Conservation (phyloP, 2,797 vertebrate species). For the Muscicapa comitata region DNA sequence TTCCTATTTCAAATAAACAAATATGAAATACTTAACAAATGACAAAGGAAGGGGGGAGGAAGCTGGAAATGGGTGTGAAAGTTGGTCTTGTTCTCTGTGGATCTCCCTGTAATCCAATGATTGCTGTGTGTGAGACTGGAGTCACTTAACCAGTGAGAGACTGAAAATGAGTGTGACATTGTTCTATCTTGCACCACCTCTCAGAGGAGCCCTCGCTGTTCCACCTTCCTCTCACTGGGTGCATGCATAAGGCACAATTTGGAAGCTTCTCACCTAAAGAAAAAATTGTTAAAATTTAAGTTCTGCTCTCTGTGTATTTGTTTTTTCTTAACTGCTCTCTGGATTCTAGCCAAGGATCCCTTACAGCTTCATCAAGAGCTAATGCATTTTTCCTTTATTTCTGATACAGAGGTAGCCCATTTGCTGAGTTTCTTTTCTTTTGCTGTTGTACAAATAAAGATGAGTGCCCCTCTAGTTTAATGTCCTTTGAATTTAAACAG, state of each 20-base stretch:
- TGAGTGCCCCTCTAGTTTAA: background rate
- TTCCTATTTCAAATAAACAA: background rate
- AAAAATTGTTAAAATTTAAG: background rate
- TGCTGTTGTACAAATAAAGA: background rate
- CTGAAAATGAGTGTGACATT: background rate
- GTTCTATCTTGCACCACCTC: background rate
- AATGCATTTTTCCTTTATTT: background rate
- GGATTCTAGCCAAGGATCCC: background rate
- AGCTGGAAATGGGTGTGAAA: slow-evolving; percentile 10
- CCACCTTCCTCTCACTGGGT: background rate
- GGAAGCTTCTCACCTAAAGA: background rate
- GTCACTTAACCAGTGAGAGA: background rate
- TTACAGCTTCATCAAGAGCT: background rate
- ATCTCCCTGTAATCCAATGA: background rate
- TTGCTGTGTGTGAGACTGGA: background rate
- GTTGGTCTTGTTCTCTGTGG: background rate
- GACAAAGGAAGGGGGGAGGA: background rate
- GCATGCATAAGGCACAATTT: background rate
- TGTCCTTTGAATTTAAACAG: background rate
- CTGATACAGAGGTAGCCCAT: background rate
- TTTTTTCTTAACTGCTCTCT: background rate
- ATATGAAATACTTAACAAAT: slow-evolving; percentile 9
- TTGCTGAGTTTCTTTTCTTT: background rate
- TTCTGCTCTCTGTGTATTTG: background rate
- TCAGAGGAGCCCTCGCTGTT: background rate